Evolutionary conservation across 2,113 vertebrate genomes (phyloP), one percentile per base, ranked within the genome.

Genomic region (Bostrychus sinensis): DNA sequence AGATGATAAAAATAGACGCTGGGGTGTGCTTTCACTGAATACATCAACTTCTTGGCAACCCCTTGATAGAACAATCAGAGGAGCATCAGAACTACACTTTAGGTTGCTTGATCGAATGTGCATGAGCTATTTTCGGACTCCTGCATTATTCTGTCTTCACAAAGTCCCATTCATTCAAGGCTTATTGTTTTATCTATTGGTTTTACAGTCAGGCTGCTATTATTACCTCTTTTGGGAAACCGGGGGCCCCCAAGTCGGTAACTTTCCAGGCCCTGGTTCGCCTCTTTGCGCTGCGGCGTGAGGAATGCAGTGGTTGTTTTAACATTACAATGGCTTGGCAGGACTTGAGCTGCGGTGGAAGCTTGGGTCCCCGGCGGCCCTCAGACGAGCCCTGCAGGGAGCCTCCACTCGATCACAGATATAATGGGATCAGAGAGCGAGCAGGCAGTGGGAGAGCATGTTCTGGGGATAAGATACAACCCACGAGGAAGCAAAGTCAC

Each of bases 271-370:
- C 66, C n/a, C 66, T 61, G 53, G 66, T 66, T 73, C 41, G 25
- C 45, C 48, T 69, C 75, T 85, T n/a, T 70, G 43, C 53, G 62
- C 65, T 84, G 77, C 77, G 69, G 66, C 42, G 70, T 59, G 48
- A 83, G 81, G 83, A 90, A 89, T 89, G 87, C 78, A 78, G 80
- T 37, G 81, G 86, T 87, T 91, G 78, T 85, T 87, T 87, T 86
- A 88, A 80, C 77, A 84, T 80, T 68, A 88, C 84, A 89, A 87
- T 84, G 80, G 75, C 80, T 86, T 85, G 87, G 86, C 75, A 63
- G 71, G 61, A 58, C 46, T n/a, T 71, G 63, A 45, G 50, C 66
- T 78, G 81, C 75, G 78, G 86, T 82, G 68, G 36, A 81, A 71
- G 75, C 28, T 59, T 71, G 13, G 57, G 72, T 74, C 62, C 46